Base-by-base conservation (phyloP, 92 coral and sea anemone genomes). In the Chrysogorgia sp. region DNA sequence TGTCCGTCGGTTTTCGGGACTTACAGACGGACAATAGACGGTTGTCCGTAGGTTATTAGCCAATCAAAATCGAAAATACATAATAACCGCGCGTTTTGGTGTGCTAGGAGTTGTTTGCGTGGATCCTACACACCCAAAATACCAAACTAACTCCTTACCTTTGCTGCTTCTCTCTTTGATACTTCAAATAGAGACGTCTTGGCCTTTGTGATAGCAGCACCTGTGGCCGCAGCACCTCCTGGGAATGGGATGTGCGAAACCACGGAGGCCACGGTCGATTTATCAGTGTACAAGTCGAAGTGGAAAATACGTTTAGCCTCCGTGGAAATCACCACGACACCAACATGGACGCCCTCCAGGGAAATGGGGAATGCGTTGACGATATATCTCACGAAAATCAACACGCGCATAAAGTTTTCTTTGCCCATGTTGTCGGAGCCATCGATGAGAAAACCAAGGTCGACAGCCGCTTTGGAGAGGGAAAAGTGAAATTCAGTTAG, bases 391-490 rank as follows among this genome's bases (percentile, higher is more conserved):
- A 53, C 40, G 22, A 69, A 69, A 10, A 7, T 32, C 23, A 69
- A 28, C 7, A 53, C 76, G 17, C 75, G 82, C 71, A 34, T 80
- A 90, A 91, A 91, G 83, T 91, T 62, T 2, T 32, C 50, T 30
- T 65, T 41, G 40, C 82, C 81, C 92, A 85, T 90, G 66, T 58
- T 85, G 19, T 91, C 92, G 32, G 80, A 40, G 52, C 90, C 90
- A 77, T 88, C 84, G 58, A 88, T 77, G 29, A 83, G 80, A 71
- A 91, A 88, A 47, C 86, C 92, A 35, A 91, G 80, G 82, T 91
- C 96, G 41, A 91, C 60, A 20, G 76, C 76, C 13, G 76, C 76
- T 69, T 28, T 13, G 2, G 20, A 28, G 41, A 41, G 41, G 20
- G 21, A 22, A 67, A 43, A 23, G 20, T 35, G 15, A 14, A 0